Base-by-base conservation (phyloP, 1,140 invertebrate genomes). In the Halyomorpha halys region DNA sequence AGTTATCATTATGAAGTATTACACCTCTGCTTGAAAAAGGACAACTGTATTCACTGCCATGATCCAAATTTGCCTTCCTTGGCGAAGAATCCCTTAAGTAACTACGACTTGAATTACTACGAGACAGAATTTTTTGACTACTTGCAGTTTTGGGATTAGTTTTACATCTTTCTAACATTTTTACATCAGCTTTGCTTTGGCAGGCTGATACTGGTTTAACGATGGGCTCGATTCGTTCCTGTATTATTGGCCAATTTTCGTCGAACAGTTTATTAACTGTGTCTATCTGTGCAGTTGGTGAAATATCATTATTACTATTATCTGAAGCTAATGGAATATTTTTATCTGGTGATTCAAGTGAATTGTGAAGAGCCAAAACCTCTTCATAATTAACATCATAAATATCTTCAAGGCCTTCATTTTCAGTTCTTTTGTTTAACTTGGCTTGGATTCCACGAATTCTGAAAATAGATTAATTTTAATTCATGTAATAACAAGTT, bases 261-360 rank as follows among this genome's bases (percentile, higher is more conserved):
- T 66, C 59, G 25, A 47, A 44, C 15, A 54, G 61, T 61, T 64
- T 60, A 39, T 59, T 39, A 34, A 23, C 47, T 18, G 23, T 18
- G 23, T 49, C 39, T 27, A 19, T 34, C 30, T 44, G 53, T 18
- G 44, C n/a, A 11, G n/a, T 23, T 51, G n/a, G 16, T 11, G 30
- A 11, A 30, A 34, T 16, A 45, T 54, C 51, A 14, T 25, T 16
- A n/a, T 19, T n/a, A 25, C 49, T 9, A 34, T 51, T 25, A n/a
- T 34, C 27, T 11, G n/a, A 53, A 11, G 23, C 53, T 27, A 23
- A 19, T 16, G 30, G 16, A 8, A 45, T n/a, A 25, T 27, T 23
- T 51, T 51, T 18, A 25, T 23, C 8, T 4, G 19, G 18, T 3
- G 23, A 44, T 19, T 27, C 45, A 11, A 53, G 8, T 13, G 19